Evolutionary conservation across 2,797 vertebrate genomes (phyloP).

Genomic region (Neopelma chrysocephalum): DNA sequence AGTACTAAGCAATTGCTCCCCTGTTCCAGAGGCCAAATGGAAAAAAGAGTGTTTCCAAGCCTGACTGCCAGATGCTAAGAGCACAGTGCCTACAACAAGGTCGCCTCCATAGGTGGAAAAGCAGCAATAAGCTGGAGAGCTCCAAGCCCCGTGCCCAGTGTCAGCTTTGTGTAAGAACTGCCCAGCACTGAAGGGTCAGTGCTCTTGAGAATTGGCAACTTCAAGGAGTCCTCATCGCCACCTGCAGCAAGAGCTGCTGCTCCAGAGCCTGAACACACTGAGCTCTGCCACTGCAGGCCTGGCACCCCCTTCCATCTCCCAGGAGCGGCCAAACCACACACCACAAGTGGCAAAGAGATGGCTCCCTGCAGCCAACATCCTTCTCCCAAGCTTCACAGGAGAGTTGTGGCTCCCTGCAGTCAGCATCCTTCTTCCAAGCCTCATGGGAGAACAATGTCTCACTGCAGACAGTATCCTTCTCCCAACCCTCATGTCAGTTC

Average conservation of each 20-base stretch:
- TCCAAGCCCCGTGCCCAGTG: background rate
- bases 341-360: accelerated
- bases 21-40: background rate
- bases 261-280: background rate
- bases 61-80: background rate
- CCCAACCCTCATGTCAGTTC: background rate
- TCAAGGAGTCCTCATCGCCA: background rate
- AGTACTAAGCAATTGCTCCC: background rate
- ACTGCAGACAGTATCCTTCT: background rate
- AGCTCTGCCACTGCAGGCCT: background rate
- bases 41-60: background rate
- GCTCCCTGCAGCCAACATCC: background rate
- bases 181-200: accelerated
- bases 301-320: background rate
- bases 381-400: background rate
- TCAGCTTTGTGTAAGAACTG: background rate
- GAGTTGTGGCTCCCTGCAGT: background rate
- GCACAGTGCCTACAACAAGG: background rate
- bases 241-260: background rate
- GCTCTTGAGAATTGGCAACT: background rate
- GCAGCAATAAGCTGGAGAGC: background rate
- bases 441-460: background rate
- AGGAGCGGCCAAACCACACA: background rate
- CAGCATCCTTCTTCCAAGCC: background rate
- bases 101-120: background rate